phyloP scores from a whole-genome alignment of 2,113 vertebrate genomes.

The Dromas ardeola region DNA sequence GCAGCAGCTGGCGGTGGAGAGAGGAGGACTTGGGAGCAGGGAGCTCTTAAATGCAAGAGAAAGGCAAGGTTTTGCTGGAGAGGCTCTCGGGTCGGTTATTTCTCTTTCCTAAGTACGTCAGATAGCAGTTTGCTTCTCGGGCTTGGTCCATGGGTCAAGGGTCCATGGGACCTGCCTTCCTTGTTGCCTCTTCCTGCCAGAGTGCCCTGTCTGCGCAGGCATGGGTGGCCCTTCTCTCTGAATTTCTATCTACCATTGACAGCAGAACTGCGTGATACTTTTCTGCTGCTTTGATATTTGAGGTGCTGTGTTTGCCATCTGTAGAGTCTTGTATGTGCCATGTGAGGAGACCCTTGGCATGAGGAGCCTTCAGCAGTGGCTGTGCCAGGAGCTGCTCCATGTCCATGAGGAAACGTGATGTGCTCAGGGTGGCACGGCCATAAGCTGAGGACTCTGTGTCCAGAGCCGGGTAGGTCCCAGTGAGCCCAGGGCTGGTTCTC shows the following conservation, averaged over 20 bases:
- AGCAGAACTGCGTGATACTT: neutral
- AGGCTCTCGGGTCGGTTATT: fast-evolving
- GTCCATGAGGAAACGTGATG: fast-evolving
- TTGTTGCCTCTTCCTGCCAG: neutral
- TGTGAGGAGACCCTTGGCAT: neutral
- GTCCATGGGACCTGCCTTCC: neutral
- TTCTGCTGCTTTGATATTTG: neutral
- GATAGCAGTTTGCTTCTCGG: neutral
- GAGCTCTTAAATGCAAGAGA: neutral
- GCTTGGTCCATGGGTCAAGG: neutral
- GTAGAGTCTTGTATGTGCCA: neutral
- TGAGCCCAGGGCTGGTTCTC: neutral
- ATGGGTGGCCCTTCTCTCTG: neutral
- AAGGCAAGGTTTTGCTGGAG: neutral
- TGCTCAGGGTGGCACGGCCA: neutral
- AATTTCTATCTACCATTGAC: neutral
- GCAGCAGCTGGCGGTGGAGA: neutral
- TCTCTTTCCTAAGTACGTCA: neutral
- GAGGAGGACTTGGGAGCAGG: neutral
- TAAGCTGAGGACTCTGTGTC: neutral
- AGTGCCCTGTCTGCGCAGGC: neutral
- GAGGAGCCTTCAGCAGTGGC: neutral
- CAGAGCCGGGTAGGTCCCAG: neutral
- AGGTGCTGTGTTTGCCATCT: neutral
- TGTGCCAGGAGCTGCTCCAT: neutral